Base-by-base conservation (phyloP, 2,888 invertebrate species). In the Ganaspis brasiliensis region DNA sequence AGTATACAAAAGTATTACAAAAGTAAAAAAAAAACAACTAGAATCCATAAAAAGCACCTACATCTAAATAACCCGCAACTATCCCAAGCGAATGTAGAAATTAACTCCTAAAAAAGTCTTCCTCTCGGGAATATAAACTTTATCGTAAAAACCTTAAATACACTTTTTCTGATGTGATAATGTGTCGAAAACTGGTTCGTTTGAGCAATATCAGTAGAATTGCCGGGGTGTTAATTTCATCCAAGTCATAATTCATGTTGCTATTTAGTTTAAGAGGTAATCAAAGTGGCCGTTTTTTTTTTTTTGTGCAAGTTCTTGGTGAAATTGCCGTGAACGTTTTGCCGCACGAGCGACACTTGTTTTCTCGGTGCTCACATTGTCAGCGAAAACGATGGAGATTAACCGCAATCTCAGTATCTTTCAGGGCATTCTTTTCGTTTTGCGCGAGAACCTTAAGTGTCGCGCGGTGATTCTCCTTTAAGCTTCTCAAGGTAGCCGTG, bases 401-500 rank as follows among this genome's bases (percentile, higher is more conserved):
- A 67, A 67, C 67, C 67, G 26, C 67, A 67, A 67, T 67, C 45
- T 40, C 67, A 37, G 67, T 67, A 67, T 67, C 40, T 40, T 67
- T 45, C 8, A 37, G n/a, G 21, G 24, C 67, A 67, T 67, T 67
- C 67, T 67, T 67, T 67, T 67, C 24, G 67, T 67, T 67, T 45
- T 67, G 67, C 45, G 45, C n/a, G 24, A 19, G 63, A 67, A 24
- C 67, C 67, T 21, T 45, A 67, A 67, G 67, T 67, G 67, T 75
- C 72, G 63, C 73, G 56, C 72, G 75, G 63, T 67, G 79, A 82
- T 79, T 80, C 79, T 74, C 77, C 70, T 77, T 80, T 84, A 83
- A 81, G 73, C 82, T 74, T 80, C 79, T 81, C 83, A 82, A 83
- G 85, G 81, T 79, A 83, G 80, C 83, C 57, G 21, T 59, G 71